These are phyloP conservation scores for Tortrix viridana DNA, from an alignment of 2,888 invertebrate species.

Conservation along the genomic window DNA sequence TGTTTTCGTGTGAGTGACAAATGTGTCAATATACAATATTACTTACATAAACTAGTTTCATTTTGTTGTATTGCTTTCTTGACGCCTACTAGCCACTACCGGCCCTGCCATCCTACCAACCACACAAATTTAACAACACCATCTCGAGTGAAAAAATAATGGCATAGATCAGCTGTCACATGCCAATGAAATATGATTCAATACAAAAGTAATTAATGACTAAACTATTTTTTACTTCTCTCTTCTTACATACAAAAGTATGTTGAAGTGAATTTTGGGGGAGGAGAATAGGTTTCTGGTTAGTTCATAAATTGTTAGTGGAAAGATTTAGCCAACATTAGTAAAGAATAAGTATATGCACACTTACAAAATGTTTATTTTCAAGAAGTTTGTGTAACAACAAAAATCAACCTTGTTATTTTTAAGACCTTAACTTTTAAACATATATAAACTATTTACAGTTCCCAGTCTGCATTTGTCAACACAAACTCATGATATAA, in stretches of 20 bases:
- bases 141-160: slow-evolving; percentile 21
- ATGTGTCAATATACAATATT: slow-evolving; percentile 81
- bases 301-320: slow-evolving; percentile 19
- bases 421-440: slow-evolving; percentile 80
- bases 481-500: slow-evolving; percentile 81
- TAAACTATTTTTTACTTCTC: slow-evolving; percentile 1
- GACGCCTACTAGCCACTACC: slow-evolving; percentile 10
- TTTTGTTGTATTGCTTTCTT: slow-evolving; percentile 43
- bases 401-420: slow-evolving; percentile 83
- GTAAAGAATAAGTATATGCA: slow-evolving; percentile 69
- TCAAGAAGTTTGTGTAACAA: slow-evolving; percentile 83
- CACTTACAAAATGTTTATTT: slow-evolving; percentile 85
- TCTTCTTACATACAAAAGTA: slow-evolving; percentile 13
- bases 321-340: slow-evolving; percentile 29
- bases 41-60: slow-evolving; percentile 68
- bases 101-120: not conserved
- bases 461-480: slow-evolving; percentile 79
- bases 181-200: slow-evolving; percentile 18
- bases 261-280: slow-evolving; percentile 39
- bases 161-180: slow-evolving; percentile 2
- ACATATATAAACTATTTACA: slow-evolving; percentile 83
- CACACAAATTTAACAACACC: slow-evolving; percentile 10
- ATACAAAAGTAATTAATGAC: slow-evolving; percentile 13
- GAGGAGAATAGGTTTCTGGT: slow-evolving; percentile 43
- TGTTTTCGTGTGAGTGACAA: slow-evolving; percentile 81